phyloP scores from a whole-genome alignment of 2,888 invertebrate genomes.

The Blera fallax region DNA sequence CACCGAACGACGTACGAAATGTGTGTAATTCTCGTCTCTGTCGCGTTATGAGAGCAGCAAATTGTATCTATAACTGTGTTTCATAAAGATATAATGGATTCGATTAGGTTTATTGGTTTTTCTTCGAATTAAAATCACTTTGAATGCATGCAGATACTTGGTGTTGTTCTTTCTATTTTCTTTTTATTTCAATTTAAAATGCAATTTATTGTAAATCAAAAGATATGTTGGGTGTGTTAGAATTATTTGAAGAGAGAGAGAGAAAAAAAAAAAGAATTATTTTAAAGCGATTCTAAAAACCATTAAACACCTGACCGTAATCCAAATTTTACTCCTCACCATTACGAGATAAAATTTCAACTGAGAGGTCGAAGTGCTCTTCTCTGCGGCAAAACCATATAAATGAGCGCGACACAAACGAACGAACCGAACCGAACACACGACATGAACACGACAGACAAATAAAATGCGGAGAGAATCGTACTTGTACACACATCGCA shows the following conservation, averaged over 20 bases:
- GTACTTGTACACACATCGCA: slow-evolving; percentile 32
- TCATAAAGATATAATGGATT: slow-evolving; percentile 50
- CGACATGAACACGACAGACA: too few relatives aligned
- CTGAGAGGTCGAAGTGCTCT: slow-evolving; percentile 68
- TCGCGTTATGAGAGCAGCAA: slow-evolving; percentile 67
- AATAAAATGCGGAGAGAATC: slow-evolving; percentile 66
- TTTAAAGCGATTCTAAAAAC: not conserved
- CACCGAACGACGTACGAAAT: slow-evolving; percentile 39
- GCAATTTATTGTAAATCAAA: not conserved
- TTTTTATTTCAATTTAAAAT: not conserved
- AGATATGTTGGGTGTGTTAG: not conserved
- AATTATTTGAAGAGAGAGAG: not conserved
- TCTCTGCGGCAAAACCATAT: slow-evolving; percentile 63
- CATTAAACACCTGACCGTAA: slow-evolving; percentile 67
- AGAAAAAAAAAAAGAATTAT: not conserved
- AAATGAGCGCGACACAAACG: not conserved
- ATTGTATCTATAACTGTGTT: slow-evolving; percentile 66
- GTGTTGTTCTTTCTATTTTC: too few relatives aligned
- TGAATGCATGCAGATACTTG: slow-evolving; percentile 15
- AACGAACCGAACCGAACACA: slow-evolving; percentile 33
- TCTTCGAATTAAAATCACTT: slow-evolving; percentile 55
- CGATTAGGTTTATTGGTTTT: slow-evolving; percentile 61
- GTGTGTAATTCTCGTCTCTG: slow-evolving; percentile 56
- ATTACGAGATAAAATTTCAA: slow-evolving; percentile 68
- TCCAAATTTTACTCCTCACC: slow-evolving; percentile 57